Evolutionary conservation across 2,888 invertebrate species (phyloP).

Genomic region (Schrankia costaestrigalis): DNA sequence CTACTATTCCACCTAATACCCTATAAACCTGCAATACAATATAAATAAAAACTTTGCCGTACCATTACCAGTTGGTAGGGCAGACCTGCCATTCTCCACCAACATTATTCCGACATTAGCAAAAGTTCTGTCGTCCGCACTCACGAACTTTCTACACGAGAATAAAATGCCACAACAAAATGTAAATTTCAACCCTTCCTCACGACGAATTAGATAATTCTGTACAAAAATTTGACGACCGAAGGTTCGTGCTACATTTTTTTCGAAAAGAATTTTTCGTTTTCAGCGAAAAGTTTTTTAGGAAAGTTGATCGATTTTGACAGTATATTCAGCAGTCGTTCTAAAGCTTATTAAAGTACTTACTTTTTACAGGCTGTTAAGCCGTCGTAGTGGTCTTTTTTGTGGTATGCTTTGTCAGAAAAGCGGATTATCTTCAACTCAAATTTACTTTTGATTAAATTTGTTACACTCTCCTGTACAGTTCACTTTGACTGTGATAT

Average conservation of each 20-base stretch:
- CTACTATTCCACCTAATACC: constrained; percentile 23
- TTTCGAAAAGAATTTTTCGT: constrained; percentile 3
- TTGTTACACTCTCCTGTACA: no score
- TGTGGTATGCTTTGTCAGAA: no score
- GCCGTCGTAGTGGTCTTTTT: no score
- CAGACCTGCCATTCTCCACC: constrained; percentile 24
- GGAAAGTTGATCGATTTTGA: background rate
- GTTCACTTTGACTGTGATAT: no score
- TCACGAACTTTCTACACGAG: constrained; percentile 51
- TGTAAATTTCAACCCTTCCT: constrained; percentile 57
- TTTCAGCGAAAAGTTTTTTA: background rate
- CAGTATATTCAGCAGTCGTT: background rate
- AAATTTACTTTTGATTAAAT: no score
- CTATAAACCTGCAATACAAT: constrained; percentile 38
- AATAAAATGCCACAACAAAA: constrained; percentile 59
- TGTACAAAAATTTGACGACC: constrained; percentile 31
- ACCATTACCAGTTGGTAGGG: constrained; percentile 34
- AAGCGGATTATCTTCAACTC: no score
- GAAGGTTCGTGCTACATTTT: constrained; percentile 20
- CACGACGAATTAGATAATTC: constrained; percentile 46
- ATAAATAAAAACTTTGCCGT: constrained; percentile 41
- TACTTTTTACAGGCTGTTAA: no score
- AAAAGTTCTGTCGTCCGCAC: constrained; percentile 54
- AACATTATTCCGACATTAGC: constrained; percentile 68
- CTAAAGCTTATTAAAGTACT: no score